phyloP scores from a whole-genome alignment of 2,888 invertebrate genomes.

The Disparrhopalites patrizii region DNA sequence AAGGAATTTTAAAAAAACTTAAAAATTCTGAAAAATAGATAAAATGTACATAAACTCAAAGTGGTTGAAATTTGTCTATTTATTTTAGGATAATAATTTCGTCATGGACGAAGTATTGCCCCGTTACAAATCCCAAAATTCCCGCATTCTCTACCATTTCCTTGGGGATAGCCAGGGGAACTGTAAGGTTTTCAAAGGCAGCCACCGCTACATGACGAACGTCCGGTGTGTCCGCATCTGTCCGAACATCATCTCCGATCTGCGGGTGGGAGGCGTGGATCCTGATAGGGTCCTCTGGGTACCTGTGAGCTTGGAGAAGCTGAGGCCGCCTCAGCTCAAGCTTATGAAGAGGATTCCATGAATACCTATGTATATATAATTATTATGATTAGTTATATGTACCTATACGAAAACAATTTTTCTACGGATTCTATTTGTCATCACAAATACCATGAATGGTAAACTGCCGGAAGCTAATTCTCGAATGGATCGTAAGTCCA shows the following conservation, averaged over 20 bases:
- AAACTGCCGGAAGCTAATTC: too few relatives aligned
- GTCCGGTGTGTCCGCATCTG: neutral
- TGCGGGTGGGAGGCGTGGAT: neutral
- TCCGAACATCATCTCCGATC: neutral
- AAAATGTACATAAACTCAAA: neutral
- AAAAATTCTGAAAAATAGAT: neutral
- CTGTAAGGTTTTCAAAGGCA: neutral
- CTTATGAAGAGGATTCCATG: neutral
- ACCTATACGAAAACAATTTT: too few relatives aligned
- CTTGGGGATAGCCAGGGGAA: neutral
- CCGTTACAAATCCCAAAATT: neutral
- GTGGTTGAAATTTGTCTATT: neutral
- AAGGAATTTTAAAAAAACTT: neutral
- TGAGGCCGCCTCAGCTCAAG: neutral
- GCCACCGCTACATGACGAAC: neutral
- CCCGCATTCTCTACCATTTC: neutral
- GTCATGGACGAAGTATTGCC: neutral
- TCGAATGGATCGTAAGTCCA: too few relatives aligned
- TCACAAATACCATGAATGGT: too few relatives aligned
- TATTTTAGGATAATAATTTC: neutral
- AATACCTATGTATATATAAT: too few relatives aligned
- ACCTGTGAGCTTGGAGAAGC: neutral
- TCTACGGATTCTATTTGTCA: too few relatives aligned
- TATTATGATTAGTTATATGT: too few relatives aligned
- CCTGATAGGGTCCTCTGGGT: neutral